These are phyloP conservation scores for Diplodus puntazzo DNA, from an alignment of 2,797 vertebrate species.

Conservation along the genomic window DNA sequence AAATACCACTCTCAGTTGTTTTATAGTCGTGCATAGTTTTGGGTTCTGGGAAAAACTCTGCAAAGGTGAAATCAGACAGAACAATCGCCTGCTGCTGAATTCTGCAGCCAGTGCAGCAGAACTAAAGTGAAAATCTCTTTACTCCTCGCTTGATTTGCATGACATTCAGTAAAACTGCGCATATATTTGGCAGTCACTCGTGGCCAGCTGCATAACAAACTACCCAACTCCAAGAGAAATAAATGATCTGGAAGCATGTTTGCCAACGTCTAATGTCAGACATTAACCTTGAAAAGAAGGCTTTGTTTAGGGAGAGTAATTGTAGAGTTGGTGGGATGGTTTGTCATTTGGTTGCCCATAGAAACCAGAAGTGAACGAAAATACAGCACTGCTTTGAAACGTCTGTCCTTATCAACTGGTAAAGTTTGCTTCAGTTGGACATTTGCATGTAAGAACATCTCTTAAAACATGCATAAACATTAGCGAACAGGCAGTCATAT, in stretches of 20 bases:
- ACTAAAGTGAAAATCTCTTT: not conserved
- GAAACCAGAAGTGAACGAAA: constrained; percentile 14
- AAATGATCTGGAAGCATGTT: constrained; percentile 6
- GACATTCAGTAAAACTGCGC: not conserved
- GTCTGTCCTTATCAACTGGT: not conserved
- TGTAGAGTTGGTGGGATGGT: not conserved
- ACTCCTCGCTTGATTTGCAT: not conserved
- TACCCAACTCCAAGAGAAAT: not conserved
- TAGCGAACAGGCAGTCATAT: not conserved
- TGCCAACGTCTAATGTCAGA: constrained; percentile 1
- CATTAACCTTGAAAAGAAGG: not conserved
- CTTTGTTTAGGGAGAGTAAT: not conserved
- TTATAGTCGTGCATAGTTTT: constrained; percentile 23
- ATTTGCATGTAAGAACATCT: no score
- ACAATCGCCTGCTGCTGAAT: not conserved
- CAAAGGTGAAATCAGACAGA: not conserved
- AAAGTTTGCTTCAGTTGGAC: not conserved
- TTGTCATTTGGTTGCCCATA: not conserved
- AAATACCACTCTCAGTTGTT: constrained; percentile 32
- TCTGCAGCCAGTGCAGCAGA: not conserved
- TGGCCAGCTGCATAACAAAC: not conserved
- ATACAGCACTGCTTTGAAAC: not conserved
- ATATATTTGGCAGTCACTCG: not conserved
- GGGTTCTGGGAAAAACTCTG: constrained; percentile 15
- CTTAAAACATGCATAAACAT: not conserved